These are phyloP conservation scores for Coccyzus lansbergi DNA, from an alignment of 2,797 vertebrate species.

Conservation along the genomic window DNA sequence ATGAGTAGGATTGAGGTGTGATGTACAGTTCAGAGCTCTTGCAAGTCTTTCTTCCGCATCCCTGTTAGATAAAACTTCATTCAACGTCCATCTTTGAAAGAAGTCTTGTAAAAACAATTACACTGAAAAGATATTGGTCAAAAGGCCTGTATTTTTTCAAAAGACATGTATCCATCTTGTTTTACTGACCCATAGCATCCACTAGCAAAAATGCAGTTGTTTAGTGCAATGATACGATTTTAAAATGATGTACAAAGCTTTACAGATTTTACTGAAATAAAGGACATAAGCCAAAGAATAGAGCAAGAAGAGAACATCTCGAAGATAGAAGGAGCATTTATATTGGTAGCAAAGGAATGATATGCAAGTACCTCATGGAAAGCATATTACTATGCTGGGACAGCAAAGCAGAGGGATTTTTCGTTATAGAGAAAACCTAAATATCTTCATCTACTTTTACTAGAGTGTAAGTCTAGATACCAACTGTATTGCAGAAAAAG, in stretches of 20 bases:
- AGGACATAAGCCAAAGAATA: background rate
- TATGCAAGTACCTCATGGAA: background rate
- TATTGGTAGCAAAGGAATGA: background rate
- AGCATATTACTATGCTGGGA: background rate
- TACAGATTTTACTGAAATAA: background rate
- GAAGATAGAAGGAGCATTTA: background rate
- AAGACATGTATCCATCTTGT: background rate
- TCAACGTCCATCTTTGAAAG: background rate
- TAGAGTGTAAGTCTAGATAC: background rate
- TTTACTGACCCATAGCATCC: conserved; percentile 3
- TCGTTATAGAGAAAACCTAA: background rate
- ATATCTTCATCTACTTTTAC: background rate
- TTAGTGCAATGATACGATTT: background rate
- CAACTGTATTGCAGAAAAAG: background rate
- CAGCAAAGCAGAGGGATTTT: background rate
- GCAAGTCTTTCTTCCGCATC: conserved; percentile 3
- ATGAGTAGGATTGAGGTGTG: background rate
- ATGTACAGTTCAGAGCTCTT: background rate
- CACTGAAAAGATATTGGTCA: conserved; percentile 6
- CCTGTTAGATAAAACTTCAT: background rate
- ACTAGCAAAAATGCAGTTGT: background rate
- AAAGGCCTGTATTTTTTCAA: conserved; percentile 15
- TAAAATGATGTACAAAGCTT: background rate
- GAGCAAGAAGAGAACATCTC: background rate
- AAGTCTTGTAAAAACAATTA: background rate